phyloP scores from a whole-genome alignment of 2,797 vertebrate species.

The Lagorchestes hirsutus region DNA sequence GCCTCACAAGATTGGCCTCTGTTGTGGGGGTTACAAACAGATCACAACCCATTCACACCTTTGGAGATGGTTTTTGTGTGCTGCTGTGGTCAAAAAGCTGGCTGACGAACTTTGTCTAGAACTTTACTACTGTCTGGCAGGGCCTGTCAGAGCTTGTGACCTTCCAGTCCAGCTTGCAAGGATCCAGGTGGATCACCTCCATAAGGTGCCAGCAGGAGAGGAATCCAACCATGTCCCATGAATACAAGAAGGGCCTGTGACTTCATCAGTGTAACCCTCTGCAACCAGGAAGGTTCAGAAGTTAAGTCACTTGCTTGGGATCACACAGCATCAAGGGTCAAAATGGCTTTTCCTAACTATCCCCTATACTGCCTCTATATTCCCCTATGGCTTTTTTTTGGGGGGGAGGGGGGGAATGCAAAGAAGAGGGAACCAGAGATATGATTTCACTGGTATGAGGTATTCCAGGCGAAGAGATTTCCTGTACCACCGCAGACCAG shows the following conservation, averaged over 20 bases:
- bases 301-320: background rate
- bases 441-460: background rate
- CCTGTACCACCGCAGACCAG: background rate
- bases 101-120: background rate
- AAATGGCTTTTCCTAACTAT: background rate
- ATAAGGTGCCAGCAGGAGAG: background rate
- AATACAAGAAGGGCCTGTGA: background rate
- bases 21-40: background rate
- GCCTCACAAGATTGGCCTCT: background rate
- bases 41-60: background rate
- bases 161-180: background rate
- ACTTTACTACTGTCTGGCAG: background rate
- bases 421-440: background rate
- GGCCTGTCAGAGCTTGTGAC: background rate
- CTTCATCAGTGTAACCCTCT: background rate
- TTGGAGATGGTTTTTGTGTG: background rate
- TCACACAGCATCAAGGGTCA: background rate
- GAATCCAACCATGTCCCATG: background rate
- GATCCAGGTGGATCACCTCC: background rate
- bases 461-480: background rate
- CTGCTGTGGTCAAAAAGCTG: too few species aligned
- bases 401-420: fast-evolving
- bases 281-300: background rate
- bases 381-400: background rate
- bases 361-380: background rate